A percentile compares a stretch with the other conserved stretches of the same genome.
Conservation (phyloP, 2,797 vertebrate genomes). For the Sebastolobus alascanus region DNA sequence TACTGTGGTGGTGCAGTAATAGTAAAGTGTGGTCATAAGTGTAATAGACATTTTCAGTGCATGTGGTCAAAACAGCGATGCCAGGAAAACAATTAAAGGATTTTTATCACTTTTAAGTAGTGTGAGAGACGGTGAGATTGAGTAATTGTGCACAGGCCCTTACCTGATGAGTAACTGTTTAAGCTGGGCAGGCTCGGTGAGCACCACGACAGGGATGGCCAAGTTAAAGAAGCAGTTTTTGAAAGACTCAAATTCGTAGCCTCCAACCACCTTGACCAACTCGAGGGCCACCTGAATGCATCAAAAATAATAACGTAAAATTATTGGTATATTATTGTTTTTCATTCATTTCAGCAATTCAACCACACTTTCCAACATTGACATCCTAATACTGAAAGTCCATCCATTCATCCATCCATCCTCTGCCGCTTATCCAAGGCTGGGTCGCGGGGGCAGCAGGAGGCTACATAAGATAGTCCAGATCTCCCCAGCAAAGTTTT, state of each 20-base stretch:
- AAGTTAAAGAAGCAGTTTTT: conserved; percentile 99
- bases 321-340: not conserved
- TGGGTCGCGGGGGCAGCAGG: not conserved
- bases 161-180: conserved; percentile 95
- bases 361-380: not conserved
- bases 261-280: conserved; percentile 93
- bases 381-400: not conserved
- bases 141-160: not conserved
- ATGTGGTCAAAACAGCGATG: conserved; percentile 6
- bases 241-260: conserved; percentile 90
- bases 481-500: not conserved
- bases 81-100: not conserved
- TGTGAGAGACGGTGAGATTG: too few relatives aligned
- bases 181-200: conserved; percentile 93
- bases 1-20: not conserved
- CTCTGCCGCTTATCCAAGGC: not conserved
- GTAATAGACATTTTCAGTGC: not conserved
- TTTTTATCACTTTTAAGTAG: not conserved
- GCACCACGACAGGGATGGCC: conserved; percentile 96
- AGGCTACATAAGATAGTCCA: not conserved
- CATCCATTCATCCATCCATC: not conserved
- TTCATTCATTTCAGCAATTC: too few relatives aligned
- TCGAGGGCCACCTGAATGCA: conserved; percentile 92
- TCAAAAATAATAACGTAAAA: not conserved
- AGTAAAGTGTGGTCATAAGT: not conserved